These are phyloP conservation scores for Centropristis striata DNA, from an alignment of 2,113 vertebrate genomes.

Conservation along the genomic window DNA sequence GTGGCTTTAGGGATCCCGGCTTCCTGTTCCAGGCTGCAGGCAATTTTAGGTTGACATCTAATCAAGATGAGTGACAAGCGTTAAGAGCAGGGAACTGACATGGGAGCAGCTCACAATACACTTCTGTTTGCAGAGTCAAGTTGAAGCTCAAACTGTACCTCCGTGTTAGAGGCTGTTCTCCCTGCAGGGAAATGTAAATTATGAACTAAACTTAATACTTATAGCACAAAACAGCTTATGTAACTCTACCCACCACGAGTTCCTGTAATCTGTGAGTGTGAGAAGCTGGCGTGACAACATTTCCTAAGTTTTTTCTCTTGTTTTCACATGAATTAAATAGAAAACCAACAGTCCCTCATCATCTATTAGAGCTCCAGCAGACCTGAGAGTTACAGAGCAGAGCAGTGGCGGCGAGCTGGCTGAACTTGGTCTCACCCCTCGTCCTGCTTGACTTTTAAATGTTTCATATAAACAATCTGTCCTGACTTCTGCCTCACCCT, in stretches of 20 bases:
- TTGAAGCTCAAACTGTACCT: background rate
- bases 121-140: background rate
- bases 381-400: background rate
- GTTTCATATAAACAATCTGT: slow-evolving; percentile 34
- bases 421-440: slow-evolving; percentile 58
- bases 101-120: background rate
- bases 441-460: slow-evolving; percentile 21
- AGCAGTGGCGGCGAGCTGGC: background rate
- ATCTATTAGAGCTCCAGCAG: background rate
- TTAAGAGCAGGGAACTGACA: slow-evolving; percentile 6
- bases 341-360: slow-evolving; percentile 1
- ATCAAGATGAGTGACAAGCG: slow-evolving; percentile 46
- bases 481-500: background rate
- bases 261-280: background rate
- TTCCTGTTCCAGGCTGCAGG: slow-evolving; percentile 24
- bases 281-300: background rate
- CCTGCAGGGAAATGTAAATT: background rate
- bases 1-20: background rate
- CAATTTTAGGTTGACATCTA: slow-evolving; percentile 29
- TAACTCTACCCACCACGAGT: background rate
- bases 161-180: background rate
- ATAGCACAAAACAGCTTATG: background rate
- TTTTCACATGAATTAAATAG: background rate
- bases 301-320: background rate
- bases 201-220: background rate